Evolutionary conservation across 1,140 invertebrate species (phyloP).

Genomic region (Stegodyphus dumicola): DNA sequence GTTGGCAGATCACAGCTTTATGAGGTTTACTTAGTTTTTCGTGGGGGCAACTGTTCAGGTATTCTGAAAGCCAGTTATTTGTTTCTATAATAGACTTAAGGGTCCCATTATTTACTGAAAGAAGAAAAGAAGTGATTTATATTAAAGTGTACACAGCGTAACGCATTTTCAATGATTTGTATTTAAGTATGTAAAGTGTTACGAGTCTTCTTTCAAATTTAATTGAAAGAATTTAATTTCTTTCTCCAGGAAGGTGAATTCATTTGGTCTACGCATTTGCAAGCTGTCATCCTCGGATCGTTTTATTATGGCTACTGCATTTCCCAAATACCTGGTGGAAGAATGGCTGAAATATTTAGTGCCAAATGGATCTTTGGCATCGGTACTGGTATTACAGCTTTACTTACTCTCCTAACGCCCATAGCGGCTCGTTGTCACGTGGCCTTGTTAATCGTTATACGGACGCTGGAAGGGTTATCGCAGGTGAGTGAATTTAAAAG

Average conservation of each 20-base stretch:
- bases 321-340: conserved; percentile 98
- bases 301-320: conserved; percentile 99
- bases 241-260: conserved; percentile 70
- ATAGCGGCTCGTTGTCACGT: conserved; percentile 83
- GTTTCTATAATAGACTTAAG: too few relatives aligned
- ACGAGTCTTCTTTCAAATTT: too few relatives aligned
- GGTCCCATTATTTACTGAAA: too few relatives aligned
- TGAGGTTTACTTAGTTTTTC: too few relatives aligned
- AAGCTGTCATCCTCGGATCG: conserved; percentile 85
- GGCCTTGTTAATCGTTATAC: conserved; percentile 83
- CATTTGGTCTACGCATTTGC: conserved; percentile 80
- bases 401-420: conserved; percentile 93
- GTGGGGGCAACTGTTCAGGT: too few relatives aligned
- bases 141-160: not conserved
- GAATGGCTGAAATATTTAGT: conserved; percentile 96
- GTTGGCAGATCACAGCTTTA: too few relatives aligned
- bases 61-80: too few relatives aligned
- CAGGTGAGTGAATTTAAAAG: conserved; percentile 77
- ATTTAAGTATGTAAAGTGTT: not conserved
- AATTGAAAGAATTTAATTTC: not conserved
- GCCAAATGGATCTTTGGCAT: conserved; percentile 96
- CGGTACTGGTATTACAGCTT: conserved; percentile 92
- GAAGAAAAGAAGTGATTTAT: not conserved
- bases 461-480: conserved; percentile 94
- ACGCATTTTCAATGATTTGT: not conserved